These are phyloP conservation scores for Bergia puertoricense DNA, from an alignment of 92 coral and sea anemone genomes.

Conservation along the genomic window DNA sequence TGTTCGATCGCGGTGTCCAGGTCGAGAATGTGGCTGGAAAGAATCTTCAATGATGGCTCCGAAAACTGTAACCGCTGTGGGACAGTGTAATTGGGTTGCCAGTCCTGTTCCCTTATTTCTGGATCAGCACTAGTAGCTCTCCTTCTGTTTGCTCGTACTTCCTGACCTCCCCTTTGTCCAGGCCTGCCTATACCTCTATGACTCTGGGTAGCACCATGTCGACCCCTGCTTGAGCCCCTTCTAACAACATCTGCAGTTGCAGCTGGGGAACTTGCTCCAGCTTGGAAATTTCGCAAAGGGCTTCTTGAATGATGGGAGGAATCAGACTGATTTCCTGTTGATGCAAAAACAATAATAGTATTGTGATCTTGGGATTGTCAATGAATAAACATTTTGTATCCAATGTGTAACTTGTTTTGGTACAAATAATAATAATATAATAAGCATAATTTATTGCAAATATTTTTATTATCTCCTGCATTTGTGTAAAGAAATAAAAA, in stretches of 20 bases:
- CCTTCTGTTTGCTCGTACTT: neutral
- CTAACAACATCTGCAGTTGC: slow-evolving; percentile 1
- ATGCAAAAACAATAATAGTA: too few species aligned
- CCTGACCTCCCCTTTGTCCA: too few species aligned
- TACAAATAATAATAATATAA: slow-evolving; percentile 4
- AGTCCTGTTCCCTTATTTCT: slow-evolving; percentile 16
- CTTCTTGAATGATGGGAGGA: slow-evolving; percentile 10
- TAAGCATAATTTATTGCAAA: neutral
- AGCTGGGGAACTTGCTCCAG: slow-evolving; percentile 4
- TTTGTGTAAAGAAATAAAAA: slow-evolving; percentile 10
- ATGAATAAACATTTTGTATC: too few species aligned
- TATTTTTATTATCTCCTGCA: slow-evolving; percentile 13
- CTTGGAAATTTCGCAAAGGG: slow-evolving; percentile 10
- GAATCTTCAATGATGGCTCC: neutral
- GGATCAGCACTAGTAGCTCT: neutral
- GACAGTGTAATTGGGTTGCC: slow-evolving; percentile 19
- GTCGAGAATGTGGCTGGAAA: slow-evolving; percentile 9
- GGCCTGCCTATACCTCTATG: too few species aligned
- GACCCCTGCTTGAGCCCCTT: neutral
- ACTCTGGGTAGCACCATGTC: too few species aligned
- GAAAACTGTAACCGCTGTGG: slow-evolving; percentile 15
- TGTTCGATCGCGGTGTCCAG: neutral
- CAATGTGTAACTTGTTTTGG: neutral
- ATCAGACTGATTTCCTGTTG: neutral
- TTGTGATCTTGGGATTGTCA: too few species aligned